Conservation (phyloP, 2,888 invertebrate species). For the Xestia xanthographa region DNA sequence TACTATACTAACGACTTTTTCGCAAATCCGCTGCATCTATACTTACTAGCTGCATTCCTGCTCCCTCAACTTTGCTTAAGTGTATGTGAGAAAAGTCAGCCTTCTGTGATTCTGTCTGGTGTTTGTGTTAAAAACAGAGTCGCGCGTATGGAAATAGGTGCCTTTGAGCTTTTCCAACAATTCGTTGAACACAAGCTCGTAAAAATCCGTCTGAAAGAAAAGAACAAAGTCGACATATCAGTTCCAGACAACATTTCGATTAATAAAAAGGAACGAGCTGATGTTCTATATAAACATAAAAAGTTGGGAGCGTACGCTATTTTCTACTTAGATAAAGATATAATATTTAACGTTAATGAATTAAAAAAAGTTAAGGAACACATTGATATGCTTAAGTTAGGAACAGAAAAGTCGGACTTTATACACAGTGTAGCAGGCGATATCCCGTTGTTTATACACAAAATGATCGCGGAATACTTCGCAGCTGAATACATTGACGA, state of each 20-base stretch:
- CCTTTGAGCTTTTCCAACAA: background rate
- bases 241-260: background rate
- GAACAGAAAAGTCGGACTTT: background rate
- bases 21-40: background rate
- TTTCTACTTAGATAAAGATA: background rate
- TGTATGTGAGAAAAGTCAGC: too few relatives aligned
- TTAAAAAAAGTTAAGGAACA: background rate
- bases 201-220: background rate
- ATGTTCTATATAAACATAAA: background rate
- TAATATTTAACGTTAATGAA: background rate
- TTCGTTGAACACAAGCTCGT: background rate
- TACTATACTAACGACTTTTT: background rate
- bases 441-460: background rate
- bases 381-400: background rate
- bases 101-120: too few relatives aligned
- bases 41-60: background rate
- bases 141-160: too few relatives aligned
- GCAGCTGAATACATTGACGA: background rate
- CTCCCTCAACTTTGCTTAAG: too few relatives aligned
- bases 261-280: background rate
- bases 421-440: background rate
- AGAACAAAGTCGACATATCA: background rate
- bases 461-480: background rate
- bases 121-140: too few relatives aligned
- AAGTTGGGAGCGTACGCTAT: background rate